phyloP scores from a whole-genome alignment of 1,140 invertebrate genomes.

The Dreissena rostriformis region DNA sequence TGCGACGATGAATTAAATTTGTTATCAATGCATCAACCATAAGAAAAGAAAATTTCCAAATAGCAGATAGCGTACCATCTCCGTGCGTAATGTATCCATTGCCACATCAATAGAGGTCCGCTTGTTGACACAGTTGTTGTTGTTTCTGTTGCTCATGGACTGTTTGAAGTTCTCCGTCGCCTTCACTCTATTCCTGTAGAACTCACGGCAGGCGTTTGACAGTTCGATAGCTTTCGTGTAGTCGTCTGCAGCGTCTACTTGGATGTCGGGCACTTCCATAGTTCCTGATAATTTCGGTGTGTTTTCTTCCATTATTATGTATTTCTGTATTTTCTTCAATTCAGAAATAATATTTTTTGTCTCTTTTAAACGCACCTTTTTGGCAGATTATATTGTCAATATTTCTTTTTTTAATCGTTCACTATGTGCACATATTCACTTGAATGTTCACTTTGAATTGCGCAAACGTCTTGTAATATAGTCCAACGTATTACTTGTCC shows the following conservation, averaged over 20 bases:
- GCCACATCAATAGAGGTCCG: conserved; percentile 64
- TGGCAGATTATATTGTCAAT: neutral
- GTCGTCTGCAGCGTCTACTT: conserved; percentile 57
- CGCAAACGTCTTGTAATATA: neutral
- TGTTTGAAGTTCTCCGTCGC: conserved; percentile 61
- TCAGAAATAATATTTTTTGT: neutral
- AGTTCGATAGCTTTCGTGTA: conserved; percentile 74
- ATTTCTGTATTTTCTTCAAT: neutral
- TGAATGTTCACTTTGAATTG: neutral
- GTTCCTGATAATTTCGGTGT: neutral
- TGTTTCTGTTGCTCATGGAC: conserved; percentile 49
- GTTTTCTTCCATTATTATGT: neutral
- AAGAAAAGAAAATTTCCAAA: neutral
- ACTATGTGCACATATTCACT: no score
- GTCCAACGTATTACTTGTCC: neutral
- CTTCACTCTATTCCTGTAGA: conserved; percentile 71
- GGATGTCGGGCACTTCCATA: conserved; percentile 35
- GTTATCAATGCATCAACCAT: neutral
- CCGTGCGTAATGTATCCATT: conserved; percentile 66
- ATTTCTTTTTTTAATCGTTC: no score
- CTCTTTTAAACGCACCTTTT: neutral
- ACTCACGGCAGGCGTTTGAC: conserved; percentile 71
- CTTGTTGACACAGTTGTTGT: conserved; percentile 35
- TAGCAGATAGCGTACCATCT: conserved; percentile 63
- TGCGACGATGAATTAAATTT: neutral